These are phyloP conservation scores for Sclerurus mexicanus DNA, from an alignment of 2,113 vertebrate genomes.

Conservation along the genomic window DNA sequence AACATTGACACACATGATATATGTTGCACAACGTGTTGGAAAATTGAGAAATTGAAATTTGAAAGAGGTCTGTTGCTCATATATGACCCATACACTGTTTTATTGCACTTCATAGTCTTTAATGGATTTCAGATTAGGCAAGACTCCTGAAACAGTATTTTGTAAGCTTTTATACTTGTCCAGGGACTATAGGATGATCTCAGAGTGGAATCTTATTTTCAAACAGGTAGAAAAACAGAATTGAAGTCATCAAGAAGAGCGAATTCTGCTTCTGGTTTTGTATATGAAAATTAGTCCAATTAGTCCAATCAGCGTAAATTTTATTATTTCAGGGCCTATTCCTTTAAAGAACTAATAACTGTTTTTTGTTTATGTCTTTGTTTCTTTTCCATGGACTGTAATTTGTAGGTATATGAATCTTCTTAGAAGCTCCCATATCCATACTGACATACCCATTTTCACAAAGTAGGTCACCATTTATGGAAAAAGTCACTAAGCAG, in stretches of 20 bases:
- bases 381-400: background rate
- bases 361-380: no score
- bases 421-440: background rate
- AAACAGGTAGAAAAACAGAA: background rate
- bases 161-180: background rate
- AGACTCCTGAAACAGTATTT: background rate
- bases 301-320: background rate
- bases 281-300: background rate
- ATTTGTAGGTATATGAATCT: background rate
- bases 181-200: background rate
- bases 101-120: background rate
- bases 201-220: background rate
- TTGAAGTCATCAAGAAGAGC: background rate
- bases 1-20: background rate
- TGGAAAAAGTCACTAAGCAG: background rate
- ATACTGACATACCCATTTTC: background rate
- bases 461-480: background rate
- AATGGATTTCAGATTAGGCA: background rate
- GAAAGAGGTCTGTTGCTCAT: background rate
- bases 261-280: background rate
- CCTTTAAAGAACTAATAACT: background rate
- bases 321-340: background rate
- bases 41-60: background rate
- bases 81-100: background rate
- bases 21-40: background rate